These are phyloP conservation scores for Leptinotarsa undecemlineata DNA, from an alignment of 1,140 invertebrate genomes.

Conservation along the genomic window DNA sequence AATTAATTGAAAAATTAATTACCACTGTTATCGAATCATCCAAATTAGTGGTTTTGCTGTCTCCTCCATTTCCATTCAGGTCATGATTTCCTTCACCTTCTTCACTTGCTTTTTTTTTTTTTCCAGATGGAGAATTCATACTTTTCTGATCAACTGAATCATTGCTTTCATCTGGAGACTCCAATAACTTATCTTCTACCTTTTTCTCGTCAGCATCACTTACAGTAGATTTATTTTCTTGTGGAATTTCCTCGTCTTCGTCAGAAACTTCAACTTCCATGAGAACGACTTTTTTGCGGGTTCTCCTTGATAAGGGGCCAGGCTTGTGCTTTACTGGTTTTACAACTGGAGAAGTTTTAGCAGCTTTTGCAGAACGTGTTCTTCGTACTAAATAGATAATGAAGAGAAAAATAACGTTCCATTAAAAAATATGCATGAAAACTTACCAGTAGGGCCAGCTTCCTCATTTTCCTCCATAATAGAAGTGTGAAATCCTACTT, in stretches of 20 bases:
- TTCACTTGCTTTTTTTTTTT: background rate
- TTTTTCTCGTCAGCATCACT: slow-evolving; percentile 2
- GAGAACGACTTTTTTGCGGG: slow-evolving; percentile 48
- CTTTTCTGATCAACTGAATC: background rate
- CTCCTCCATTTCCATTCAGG: background rate
- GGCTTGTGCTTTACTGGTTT: slow-evolving; percentile 12
- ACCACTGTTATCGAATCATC: background rate
- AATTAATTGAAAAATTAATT: background rate
- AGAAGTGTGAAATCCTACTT: background rate
- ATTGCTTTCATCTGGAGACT: background rate
- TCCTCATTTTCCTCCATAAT: slow-evolving; percentile 14
- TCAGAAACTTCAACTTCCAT: slow-evolving; percentile 53
- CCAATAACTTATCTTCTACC: slow-evolving; percentile 10
- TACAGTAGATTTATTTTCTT: slow-evolving; percentile 9
- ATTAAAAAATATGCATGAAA: background rate
- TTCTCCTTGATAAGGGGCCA: slow-evolving; percentile 36
- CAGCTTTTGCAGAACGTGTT: slow-evolving; percentile 10
- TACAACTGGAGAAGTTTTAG: slow-evolving; percentile 7
- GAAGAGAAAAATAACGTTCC: background rate
- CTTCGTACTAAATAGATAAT: slow-evolving; percentile 16
- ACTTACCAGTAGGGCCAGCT: background rate
- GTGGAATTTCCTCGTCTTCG: slow-evolving; percentile 44
- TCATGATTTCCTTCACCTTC: background rate
- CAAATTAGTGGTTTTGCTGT: background rate
- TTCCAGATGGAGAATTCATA: background rate